A percentile compares a stretch with the other conserved stretches of the same genome.
These are phyloP conservation scores for Mesocentrotus franciscanus DNA, from an alignment of 53 echinoderm and acorn worm genomes.

Conservation along the genomic window DNA sequence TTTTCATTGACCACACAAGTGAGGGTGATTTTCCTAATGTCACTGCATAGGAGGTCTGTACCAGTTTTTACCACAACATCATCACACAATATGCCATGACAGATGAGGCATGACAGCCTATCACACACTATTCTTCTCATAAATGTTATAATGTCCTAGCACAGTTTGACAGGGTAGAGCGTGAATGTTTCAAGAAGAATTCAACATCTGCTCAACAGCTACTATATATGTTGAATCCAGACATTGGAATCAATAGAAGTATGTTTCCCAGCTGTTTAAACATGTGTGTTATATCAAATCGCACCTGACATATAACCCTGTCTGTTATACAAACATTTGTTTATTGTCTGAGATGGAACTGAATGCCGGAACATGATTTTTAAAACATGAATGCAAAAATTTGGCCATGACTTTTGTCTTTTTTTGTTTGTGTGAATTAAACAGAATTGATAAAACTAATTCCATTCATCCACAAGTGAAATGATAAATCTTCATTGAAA, in stretches of 20 bases:
- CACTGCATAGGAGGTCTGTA: neutral
- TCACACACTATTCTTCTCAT: neutral
- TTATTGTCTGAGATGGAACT: neutral
- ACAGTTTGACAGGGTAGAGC: neutral
- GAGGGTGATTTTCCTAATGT: neutral
- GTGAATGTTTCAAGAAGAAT: conserved; percentile 27
- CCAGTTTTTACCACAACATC: neutral
- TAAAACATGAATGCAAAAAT: neutral
- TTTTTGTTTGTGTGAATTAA: no score
- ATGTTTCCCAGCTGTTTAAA: conserved; percentile 12
- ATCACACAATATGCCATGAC: neutral
- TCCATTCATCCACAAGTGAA: no score
- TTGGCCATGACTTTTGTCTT: no score
- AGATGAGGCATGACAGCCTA: neutral
- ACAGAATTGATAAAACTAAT: no score
- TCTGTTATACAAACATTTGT: neutral
- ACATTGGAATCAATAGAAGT: neutral
- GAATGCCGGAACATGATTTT: neutral
- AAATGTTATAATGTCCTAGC: neutral
- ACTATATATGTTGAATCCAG: neutral
- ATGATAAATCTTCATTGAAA: no score
- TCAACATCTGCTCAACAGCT: neutral
- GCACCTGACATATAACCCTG: conserved; percentile 16
- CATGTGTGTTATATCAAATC: neutral
- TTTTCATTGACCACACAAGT: neutral